Evolutionary conservation across 2,113 vertebrate genomes (phyloP), one percentile per base, ranked within the genome.

Genomic region (Campylomormyrus tamandua): DNA sequence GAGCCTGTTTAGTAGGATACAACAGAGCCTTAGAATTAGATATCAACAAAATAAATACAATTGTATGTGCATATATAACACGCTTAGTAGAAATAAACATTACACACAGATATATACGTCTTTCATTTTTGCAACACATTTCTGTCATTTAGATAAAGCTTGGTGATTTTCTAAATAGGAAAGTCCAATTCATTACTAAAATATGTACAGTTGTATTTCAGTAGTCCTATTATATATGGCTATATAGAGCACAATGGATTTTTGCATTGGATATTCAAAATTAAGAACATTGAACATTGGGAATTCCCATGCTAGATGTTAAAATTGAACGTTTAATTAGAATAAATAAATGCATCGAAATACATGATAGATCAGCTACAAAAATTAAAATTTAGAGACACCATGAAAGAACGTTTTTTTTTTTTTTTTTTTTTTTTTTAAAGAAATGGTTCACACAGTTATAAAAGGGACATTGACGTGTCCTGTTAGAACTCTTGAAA

Each of bases 391-490:
- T 42, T 80, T 35, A 39, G 39, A 39, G 31, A 39, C 35, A 39
- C 66, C 66, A 42, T 42, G 35, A 39, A n/a, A 80, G 35, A 42
- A 19, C 5, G 11, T 74, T 17, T 46, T 31, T 74, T 74, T 31
- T 74, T 77, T 74, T 17, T 46, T 31, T 74, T 74, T 31, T 74
- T 77, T 19, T 19, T 0, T 42, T 42, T 42, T 39, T 39, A 39
- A 35, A 80, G 74, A 80, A 80, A 80, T 80, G 74, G 31, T 80
- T 80, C 74, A 80, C 74, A 80, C 74, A 10, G 74, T 80, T 92
- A 94, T 92, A 96, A 96, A 96, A 95, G 66, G 95, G 96, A 90
- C 89, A 94, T 96, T 95, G 95, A 95, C 94, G 94, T 95, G 95
- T 96, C 94, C 95, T 92, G 95, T 93, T 93, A 90, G 92, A 95